These are phyloP conservation scores for Ptychadena robeensis DNA, from an alignment of 2,797 vertebrate genomes.

Conservation along the genomic window DNA sequence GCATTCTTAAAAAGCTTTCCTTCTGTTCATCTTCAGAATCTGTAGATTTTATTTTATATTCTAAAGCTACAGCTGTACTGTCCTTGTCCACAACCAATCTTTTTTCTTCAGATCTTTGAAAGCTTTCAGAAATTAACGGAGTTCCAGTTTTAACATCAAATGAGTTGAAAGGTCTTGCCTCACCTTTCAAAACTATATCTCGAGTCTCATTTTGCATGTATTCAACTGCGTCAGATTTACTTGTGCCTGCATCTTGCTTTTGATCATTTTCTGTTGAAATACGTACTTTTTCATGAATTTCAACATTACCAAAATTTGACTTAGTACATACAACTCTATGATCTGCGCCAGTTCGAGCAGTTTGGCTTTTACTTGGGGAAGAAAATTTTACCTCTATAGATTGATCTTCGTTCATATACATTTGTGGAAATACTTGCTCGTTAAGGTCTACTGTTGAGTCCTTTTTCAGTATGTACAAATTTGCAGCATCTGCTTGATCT, in stretches of 20 bases:
- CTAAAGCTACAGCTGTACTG: constrained; percentile 32
- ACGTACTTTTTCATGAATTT: not conserved
- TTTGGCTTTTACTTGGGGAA: not conserved
- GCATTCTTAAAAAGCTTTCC: constrained; percentile 67
- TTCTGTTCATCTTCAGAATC: constrained; percentile 56
- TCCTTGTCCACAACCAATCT: not conserved
- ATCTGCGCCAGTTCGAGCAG: not conserved
- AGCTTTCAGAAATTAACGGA: not conserved
- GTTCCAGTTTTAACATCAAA: not conserved
- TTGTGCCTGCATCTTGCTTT: not conserved
- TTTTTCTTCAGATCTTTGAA: not conserved
- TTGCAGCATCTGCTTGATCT: not conserved
- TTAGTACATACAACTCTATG: not conserved
- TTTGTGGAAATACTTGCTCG: not conserved
- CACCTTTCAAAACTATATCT: not conserved
- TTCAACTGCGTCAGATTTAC: not conserved
- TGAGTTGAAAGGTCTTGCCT: not conserved
- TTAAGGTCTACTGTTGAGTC: not conserved
- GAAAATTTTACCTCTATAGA: not conserved
- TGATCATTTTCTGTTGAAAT: not conserved
- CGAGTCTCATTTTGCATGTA: not conserved
- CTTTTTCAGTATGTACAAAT: constrained; percentile 53
- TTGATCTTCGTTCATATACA: not conserved
- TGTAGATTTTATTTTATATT: not conserved
- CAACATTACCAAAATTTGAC: not conserved